Base-by-base conservation (phyloP, 2,888 invertebrate species). In the Ophion obscuratus region DNA sequence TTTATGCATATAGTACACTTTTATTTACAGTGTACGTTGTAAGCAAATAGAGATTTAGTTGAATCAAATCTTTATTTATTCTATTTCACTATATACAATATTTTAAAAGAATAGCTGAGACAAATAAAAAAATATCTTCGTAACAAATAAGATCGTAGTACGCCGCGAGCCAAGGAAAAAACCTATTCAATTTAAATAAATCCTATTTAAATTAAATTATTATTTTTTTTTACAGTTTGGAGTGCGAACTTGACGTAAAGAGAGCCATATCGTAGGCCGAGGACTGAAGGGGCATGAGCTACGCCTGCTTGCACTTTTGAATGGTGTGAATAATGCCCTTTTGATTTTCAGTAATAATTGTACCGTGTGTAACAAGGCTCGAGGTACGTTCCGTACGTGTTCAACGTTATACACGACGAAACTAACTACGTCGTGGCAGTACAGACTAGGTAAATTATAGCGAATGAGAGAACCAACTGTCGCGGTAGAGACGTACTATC, bases 401-500 rank as follows among this genome's bases (percentile, higher is more conserved):
- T 14, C 24, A 20, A 61, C 20, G 20, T 0, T 74, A 40, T 61
- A 36, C 31, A 61, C 31, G 57, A 62, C 14, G 44, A 27, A 6
- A 44, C 24, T 27, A 62, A 44, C 62, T 61, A 74, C 66, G 17
- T n/a, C 9, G 59, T 64, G 74, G 74, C 59, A 9, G 59, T 68
- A 20, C 67, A 71, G 71, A 76, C 81, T 88, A 84, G 86, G 85
- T 89, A 85, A 90, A 89, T 89, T 89, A 89, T 90, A 89, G 89
- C 79, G 44, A 77, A 36, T 36, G 31, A 74, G 76, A 82, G 87
- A 87, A 86, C 62, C 82, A 81, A 87, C 84, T 83, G 86, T 82
- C 81, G 84, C 64, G 73, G 75, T 57, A 74, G 81, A 88, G 88
- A 88, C 85, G 82, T 82, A 73, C 67, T 77, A 78, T 59, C 62